phyloP scores from a whole-genome alignment of 2,113 vertebrate genomes.

The Amblyornis subalaris region DNA sequence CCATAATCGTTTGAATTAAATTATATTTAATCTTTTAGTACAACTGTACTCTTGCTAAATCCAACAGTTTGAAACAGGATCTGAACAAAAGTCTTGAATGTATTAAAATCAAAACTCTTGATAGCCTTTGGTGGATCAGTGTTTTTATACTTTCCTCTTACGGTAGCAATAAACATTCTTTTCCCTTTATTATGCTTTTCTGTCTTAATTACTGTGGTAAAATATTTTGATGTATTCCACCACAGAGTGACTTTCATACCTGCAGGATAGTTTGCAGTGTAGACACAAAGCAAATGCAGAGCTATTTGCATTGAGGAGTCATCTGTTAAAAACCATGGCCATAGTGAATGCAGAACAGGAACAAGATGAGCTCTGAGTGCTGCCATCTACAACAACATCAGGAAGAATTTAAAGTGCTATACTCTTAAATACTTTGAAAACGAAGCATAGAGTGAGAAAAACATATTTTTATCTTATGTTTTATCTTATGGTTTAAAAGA shows the following conservation, averaged over 20 bases:
- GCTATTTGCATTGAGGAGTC: constrained; percentile 80
- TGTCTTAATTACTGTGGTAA: neutral
- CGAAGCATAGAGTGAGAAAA: neutral
- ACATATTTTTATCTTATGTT: neutral
- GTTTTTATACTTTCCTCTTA: neutral
- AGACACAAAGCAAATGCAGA: constrained; percentile 91
- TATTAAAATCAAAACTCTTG: neutral
- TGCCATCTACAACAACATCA: constrained; percentile 67
- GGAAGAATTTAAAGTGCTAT: neutral
- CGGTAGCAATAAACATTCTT: neutral
- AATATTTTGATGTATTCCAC: neutral
- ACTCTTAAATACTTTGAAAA: neutral
- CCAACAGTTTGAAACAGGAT: neutral
- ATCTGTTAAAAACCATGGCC: constrained; percentile 90
- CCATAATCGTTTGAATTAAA: neutral
- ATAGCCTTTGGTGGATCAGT: neutral
- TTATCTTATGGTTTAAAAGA: neutral
- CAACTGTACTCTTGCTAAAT: neutral
- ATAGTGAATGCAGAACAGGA: constrained; percentile 78
- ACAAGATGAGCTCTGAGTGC: constrained; percentile 80
- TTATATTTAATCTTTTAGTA: neutral
- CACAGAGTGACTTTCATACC: constrained; percentile 67
- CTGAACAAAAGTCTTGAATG: neutral
- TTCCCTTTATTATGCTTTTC: neutral
- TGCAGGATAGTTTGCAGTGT: constrained; percentile 82